Evolutionary conservation across 1,140 invertebrate genomes (phyloP).

Genomic region (Meloidogyne chitwoodi): DNA sequence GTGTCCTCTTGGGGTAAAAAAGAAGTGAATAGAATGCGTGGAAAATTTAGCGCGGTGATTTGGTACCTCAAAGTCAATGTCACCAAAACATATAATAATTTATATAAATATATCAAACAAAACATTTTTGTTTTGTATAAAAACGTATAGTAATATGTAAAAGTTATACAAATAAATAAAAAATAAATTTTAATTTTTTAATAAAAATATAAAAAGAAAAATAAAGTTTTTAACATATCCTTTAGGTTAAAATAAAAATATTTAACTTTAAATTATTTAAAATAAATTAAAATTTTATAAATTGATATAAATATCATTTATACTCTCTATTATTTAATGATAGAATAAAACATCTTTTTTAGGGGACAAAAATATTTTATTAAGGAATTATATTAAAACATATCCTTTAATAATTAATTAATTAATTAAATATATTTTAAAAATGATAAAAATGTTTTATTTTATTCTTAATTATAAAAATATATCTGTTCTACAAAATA

Average conservation of each 20-base stretch:
- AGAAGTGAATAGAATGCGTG: neutral
- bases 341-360: too few species aligned
- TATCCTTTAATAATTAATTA: too few species aligned
- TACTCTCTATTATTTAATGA: too few species aligned
- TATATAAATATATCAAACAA: neutral
- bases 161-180: neutral
- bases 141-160: neutral
- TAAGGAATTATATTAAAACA: too few species aligned
- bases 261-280: neutral
- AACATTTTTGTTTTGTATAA: neutral
- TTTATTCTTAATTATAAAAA: too few species aligned
- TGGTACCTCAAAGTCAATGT: neutral
- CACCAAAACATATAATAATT: neutral
- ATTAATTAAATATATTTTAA: too few species aligned
- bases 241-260: neutral
- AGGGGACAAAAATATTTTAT: too few species aligned
- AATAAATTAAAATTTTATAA: neutral
- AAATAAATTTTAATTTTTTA: neutral
- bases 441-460: neutral
- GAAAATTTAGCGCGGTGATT: neutral
- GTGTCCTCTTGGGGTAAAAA: neutral
- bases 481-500: neutral
- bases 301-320: too few species aligned
- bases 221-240: too few species aligned
- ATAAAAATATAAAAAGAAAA: neutral